These are phyloP conservation scores for Pelodytes ibericus DNA, from an alignment of 2,797 vertebrate species.

Conservation along the genomic window DNA sequence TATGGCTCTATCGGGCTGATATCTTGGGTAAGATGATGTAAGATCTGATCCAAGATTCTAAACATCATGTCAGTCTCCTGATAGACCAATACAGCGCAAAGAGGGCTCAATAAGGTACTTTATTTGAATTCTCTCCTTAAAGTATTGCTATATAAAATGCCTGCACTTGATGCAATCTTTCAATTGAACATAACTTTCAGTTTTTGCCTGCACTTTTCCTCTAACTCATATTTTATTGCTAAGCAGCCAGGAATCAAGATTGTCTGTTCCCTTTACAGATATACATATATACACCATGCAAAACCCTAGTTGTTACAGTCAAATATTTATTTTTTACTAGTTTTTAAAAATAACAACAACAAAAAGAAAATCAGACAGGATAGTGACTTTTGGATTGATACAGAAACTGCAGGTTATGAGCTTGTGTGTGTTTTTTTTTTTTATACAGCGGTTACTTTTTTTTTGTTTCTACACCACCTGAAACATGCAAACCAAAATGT, in stretches of 20 bases:
- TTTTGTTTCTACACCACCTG: not conserved
- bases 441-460: not conserved
- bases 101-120: too few relatives aligned
- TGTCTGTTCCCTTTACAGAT: constrained; percentile 58
- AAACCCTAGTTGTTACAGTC: not conserved
- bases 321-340: not conserved
- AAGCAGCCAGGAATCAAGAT: constrained; percentile 44
- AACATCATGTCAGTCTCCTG: too few relatives aligned
- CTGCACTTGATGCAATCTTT: too few relatives aligned
- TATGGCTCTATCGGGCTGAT: too few relatives aligned
- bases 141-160: too few relatives aligned
- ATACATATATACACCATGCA: not conserved
- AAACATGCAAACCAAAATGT: not conserved
- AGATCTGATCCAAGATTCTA: too few relatives aligned
- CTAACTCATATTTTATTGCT: constrained; percentile 46
- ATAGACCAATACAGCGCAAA: too few relatives aligned
- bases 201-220: too few relatives aligned
- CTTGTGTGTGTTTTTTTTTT: not conserved
- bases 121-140: too few relatives aligned
- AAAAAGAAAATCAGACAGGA: not conserved
- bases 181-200: too few relatives aligned
- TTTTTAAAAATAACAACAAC: not conserved
- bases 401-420: not conserved
- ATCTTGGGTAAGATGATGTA: too few relatives aligned
- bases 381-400: not conserved